A percentile compares a stretch with the other conserved stretches of the same genome.
Conservation (phyloP, 2,888 invertebrate species). For the Prosopocoilus inquinatus region DNA sequence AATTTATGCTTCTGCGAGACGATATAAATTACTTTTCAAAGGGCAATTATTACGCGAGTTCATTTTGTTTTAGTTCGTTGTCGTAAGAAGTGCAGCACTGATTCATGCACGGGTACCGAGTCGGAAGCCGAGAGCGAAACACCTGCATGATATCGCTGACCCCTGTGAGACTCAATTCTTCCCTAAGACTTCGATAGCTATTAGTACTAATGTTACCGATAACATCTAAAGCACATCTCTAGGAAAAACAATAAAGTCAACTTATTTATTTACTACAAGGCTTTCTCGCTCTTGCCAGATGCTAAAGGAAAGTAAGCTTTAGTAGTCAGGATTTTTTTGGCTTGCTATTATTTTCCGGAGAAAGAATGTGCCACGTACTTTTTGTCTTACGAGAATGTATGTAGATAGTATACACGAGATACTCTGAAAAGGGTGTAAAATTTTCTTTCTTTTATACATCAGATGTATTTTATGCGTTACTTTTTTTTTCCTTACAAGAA, state of each 20-base stretch:
- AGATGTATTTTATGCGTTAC: too few species aligned
- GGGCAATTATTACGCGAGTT: neutral
- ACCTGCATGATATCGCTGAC: constrained; percentile 24
- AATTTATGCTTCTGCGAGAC: neutral
- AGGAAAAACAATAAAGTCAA: neutral
- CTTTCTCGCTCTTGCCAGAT: too few species aligned
- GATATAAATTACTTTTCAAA: constrained; percentile 1
- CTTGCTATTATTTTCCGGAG: too few species aligned
- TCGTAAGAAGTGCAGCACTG: constrained; percentile 14
- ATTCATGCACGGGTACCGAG: constrained; percentile 7
- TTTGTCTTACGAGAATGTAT: too few species aligned
- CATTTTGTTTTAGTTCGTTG: neutral
- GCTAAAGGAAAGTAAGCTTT: too few species aligned
- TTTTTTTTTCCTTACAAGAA: too few species aligned
- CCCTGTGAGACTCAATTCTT: constrained; percentile 4
- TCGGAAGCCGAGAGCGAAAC: constrained; percentile 25
- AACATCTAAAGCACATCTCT: constrained; percentile 8
- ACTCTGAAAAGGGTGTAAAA: too few species aligned
- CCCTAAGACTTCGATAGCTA: constrained; percentile 11
- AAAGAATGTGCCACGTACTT: too few species aligned
- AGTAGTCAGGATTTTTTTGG: too few species aligned
- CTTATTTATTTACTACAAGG: too few species aligned
- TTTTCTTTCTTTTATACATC: too few species aligned
- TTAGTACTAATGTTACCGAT: constrained; percentile 13
- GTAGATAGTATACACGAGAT: too few species aligned